These are phyloP conservation scores for Psittacula cyanocephala DNA, from an alignment of 2,113 vertebrate species.

Conservation along the genomic window DNA sequence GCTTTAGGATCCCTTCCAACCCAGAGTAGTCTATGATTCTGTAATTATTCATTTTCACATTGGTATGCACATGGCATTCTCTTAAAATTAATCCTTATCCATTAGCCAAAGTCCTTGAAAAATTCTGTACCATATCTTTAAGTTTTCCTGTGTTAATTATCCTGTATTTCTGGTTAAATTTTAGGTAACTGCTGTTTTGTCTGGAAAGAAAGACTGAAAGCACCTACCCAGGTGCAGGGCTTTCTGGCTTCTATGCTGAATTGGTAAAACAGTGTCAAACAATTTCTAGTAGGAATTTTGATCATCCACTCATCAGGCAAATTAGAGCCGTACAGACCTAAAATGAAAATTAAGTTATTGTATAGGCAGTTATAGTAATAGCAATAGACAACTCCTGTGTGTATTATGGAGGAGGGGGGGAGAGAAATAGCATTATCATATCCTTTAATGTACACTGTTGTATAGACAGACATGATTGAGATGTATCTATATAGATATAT, in stretches of 20 bases:
- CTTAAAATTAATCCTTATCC: not conserved
- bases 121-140: not conserved
- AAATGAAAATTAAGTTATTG: not conserved
- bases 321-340: not conserved
- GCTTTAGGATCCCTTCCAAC: not conserved
- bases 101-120: not conserved
- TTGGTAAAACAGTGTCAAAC: not conserved
- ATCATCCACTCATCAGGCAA: not conserved
- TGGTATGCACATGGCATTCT: not conserved
- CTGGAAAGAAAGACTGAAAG: not conserved
- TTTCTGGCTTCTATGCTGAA: not conserved
- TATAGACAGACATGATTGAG: not conserved
- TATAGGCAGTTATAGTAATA: not conserved
- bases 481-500: not conserved
- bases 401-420: not conserved
- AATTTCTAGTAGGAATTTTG: not conserved
- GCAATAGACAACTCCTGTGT: not conserved
- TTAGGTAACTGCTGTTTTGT: not conserved
- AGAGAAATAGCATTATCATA: not conserved
- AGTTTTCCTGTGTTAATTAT: not conserved
- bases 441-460: not conserved
- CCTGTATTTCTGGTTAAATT: not conserved
- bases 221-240: too few relatives aligned
- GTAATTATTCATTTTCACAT: not conserved
- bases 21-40: not conserved